Conservation (phyloP, 2,797 vertebrate genomes). For the Trematomus bernacchii region DNA sequence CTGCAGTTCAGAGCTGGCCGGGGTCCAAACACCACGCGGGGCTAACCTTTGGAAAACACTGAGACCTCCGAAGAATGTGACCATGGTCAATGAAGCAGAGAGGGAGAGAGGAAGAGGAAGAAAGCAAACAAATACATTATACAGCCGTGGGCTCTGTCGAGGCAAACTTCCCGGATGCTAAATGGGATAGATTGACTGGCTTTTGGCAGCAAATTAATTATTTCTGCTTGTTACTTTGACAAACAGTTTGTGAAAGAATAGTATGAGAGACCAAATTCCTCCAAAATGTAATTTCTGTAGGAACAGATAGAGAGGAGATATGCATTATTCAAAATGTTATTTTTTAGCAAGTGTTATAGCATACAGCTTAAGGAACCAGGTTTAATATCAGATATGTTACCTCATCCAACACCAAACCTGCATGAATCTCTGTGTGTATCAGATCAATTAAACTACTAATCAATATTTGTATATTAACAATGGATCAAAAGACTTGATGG, state of each 20-base stretch:
- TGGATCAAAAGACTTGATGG: neutral
- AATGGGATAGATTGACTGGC: constrained; percentile 65
- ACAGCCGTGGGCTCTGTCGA: constrained; percentile 63
- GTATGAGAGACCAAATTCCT: constrained; percentile 44
- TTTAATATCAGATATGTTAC: neutral
- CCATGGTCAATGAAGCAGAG: constrained; percentile 75
- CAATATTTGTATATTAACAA: neutral
- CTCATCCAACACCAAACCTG: neutral
- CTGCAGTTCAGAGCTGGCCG: constrained; percentile 71
- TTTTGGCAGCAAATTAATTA: constrained; percentile 56
- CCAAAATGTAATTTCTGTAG: constrained; percentile 50
- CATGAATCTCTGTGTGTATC: neutral
- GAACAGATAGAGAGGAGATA: constrained; percentile 29
- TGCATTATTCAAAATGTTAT: neutral
- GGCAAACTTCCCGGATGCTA: constrained; percentile 73
- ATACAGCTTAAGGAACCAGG: neutral
- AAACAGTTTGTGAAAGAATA: constrained; percentile 67
- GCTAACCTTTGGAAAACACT: constrained; percentile 82
- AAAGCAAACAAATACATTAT: constrained; percentile 76
- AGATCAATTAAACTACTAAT: neutral
- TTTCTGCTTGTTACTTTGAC: constrained; percentile 58
- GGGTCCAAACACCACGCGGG: constrained; percentile 68
- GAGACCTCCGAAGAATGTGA: constrained; percentile 82
- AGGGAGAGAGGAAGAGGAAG: constrained; percentile 55
- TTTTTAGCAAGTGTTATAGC: neutral